Base-by-base conservation (phyloP, 2,888 invertebrate genomes). In the Craniophora ligustri region DNA sequence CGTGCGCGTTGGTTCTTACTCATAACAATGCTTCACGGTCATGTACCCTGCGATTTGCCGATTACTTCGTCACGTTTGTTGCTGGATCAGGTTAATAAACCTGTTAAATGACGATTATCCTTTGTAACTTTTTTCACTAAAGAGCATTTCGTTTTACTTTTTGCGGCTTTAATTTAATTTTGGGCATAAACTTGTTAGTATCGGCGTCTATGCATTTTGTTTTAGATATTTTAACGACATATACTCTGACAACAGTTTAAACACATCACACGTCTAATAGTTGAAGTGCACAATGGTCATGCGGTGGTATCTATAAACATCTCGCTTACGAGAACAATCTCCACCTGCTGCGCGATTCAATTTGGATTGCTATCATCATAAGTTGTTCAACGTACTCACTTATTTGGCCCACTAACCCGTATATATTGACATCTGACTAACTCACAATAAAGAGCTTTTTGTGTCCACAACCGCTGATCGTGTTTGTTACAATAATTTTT, bases 301-400 rank as follows among this genome's bases (percentile, higher is more conserved):
- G 62, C 40, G 55, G 59, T 51, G 55, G 51, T 47, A 55, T 39
- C n/a, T 26, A n/a, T 5, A 5, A n/a, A n/a, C 51, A 46, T 56
- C 55, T 31, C 11, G 32, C 46, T 70, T 77, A 65, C 74, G 73
- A 76, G 82, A 79, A 85, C 82, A 82, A 81, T 79, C 81, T 79
- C 64, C 85, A 85, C 89, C 86, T 81, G 89, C 87, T 85, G 88
- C 62, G 87, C 85, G 85, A 87, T 88, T 83, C 82, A 87, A 88
- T 86, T 90, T 86, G 78, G 88, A 90, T 91, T 85, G 82, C 76
- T 83, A 86, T 86, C 61, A 28, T 66, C 84, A 78, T 79, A 82
- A 83, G 78, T 75, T 76, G 65, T 59, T 72, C 57, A 72, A 83
- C 82, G 84, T 77, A 69, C 75, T 72, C 68, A 78, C 72, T 76